Evolutionary conservation across 2,888 invertebrate genomes (phyloP).

Genomic region (Pinctada fucata): DNA sequence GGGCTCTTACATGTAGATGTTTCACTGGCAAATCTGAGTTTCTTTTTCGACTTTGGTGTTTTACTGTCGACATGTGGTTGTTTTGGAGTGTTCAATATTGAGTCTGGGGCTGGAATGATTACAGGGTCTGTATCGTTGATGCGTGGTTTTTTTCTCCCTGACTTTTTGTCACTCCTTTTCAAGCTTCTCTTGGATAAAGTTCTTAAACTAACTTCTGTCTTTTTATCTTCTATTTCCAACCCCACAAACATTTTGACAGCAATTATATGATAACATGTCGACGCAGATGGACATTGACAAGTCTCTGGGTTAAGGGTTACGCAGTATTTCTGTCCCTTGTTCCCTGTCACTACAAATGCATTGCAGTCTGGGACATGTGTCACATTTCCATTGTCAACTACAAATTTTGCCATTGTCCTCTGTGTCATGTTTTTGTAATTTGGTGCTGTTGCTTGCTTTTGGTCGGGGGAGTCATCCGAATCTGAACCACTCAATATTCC

Average conservation of each 20-base stretch:
- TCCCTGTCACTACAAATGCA: slow-evolving; percentile 10
- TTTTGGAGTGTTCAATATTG: background rate
- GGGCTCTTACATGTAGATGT: no score
- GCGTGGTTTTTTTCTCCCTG: slow-evolving; percentile 11
- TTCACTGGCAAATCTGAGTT: background rate
- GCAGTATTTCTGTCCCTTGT: slow-evolving; percentile 2
- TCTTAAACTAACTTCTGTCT: background rate
- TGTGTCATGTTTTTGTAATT: slow-evolving; percentile 14
- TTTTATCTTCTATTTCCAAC: background rate
- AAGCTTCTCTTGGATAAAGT: slow-evolving; percentile 10
- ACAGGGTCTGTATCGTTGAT: background rate
- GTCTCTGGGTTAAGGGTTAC: slow-evolving; percentile 13
- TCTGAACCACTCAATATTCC: background rate
- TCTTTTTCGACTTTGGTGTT: slow-evolving; percentile 7
- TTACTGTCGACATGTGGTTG: background rate
- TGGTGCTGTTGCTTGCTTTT: no score
- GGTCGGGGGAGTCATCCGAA: background rate
- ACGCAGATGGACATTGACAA: slow-evolving; percentile 1
- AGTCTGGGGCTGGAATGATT: slow-evolving; percentile 8
- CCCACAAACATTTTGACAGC: slow-evolving; percentile 19
- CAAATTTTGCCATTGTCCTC: background rate
- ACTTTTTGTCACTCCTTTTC: slow-evolving; percentile 12
- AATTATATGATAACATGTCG: slow-evolving; percentile 8
- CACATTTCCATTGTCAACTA: slow-evolving; percentile 11
- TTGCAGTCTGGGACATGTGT: slow-evolving; percentile 20